Conservation (phyloP, 2,888 invertebrate genomes). For the Clitarchus hookeri region DNA sequence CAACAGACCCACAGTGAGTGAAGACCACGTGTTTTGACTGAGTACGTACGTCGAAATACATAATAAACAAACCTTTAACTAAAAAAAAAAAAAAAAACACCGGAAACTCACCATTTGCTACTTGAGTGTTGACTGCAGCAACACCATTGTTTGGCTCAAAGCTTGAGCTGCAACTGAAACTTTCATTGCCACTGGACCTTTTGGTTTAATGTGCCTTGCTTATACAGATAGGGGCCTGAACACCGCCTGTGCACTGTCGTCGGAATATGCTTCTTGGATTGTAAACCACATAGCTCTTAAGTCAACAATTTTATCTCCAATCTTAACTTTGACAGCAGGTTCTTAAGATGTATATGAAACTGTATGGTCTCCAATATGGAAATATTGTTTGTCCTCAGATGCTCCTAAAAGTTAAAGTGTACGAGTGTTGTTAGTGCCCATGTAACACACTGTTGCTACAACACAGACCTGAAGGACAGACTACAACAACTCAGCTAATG, state of each 20-base stretch:
- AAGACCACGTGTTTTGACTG: too few species aligned
- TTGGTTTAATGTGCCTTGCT: neutral
- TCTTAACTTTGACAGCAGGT: neutral
- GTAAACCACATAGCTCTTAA: neutral
- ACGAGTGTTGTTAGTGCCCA: neutral
- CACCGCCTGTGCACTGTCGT: neutral
- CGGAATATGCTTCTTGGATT: neutral
- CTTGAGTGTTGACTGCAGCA: neutral
- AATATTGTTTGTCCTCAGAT: neutral
- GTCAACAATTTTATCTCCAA: neutral
- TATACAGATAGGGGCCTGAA: neutral
- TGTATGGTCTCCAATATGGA: neutral
- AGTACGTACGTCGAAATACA: too few species aligned
- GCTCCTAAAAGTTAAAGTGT: neutral
- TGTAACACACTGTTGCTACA: neutral
- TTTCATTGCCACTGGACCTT: neutral
- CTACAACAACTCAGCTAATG: too few species aligned
- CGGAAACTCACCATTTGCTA: neutral
- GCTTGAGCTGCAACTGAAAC: neutral
- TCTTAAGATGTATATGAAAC: neutral
- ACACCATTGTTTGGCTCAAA: neutral
- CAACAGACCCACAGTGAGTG: too few species aligned
- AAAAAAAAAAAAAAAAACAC: too few species aligned
- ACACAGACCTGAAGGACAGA: neutral
- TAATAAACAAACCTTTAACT: too few species aligned